A percentile compares a stretch with the other conserved stretches of the same genome.
Evolutionary conservation across 2,888 invertebrate genomes (phyloP).

Genomic region (Drosophila demipolita): DNA sequence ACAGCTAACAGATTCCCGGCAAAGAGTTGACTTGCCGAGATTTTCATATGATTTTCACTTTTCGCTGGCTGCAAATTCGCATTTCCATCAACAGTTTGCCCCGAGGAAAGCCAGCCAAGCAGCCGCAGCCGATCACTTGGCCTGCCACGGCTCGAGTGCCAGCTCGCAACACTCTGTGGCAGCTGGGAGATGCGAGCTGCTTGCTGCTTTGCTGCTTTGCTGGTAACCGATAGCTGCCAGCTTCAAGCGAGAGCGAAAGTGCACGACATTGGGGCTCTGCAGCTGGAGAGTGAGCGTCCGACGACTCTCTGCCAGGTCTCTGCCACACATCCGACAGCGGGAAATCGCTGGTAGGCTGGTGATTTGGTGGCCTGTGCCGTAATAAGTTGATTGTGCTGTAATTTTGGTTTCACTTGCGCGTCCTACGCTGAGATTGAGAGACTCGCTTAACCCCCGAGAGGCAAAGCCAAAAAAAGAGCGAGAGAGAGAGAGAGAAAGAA

Average conservation of each 20-base stretch:
- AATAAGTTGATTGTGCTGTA: slow-evolving; percentile 83
- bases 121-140: slow-evolving; percentile 64
- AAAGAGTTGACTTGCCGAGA: slow-evolving; percentile 26
- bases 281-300: slow-evolving; percentile 13
- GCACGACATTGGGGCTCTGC: slow-evolving; percentile 70
- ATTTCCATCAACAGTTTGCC: slow-evolving; percentile 45
- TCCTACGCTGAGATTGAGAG: slow-evolving; percentile 60
- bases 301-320: neutral
- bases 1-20: slow-evolving; percentile 39
- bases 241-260: slow-evolving; percentile 74
- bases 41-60: slow-evolving; percentile 75
- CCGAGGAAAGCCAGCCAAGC: slow-evolving; percentile 46
- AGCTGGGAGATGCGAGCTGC: slow-evolving; percentile 26
- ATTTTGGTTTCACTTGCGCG: slow-evolving; percentile 80
- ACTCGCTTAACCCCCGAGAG: slow-evolving; percentile 33
- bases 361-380: slow-evolving; percentile 62
- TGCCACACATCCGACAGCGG: slow-evolving; percentile 72
- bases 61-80: slow-evolving; percentile 44
- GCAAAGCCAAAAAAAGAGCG: neutral
- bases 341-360: slow-evolving; percentile 54
- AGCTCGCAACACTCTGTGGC: slow-evolving; percentile 22
- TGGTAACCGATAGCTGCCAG: slow-evolving; percentile 20
- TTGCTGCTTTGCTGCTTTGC: slow-evolving; percentile 18
- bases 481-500: neutral
- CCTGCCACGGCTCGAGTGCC: slow-evolving; percentile 70